Percentiles rank a stretch among this genome's conserved stretches.
phyloP scores from a whole-genome alignment of 2,113 vertebrate genomes.

The Anser cygnoides region DNA sequence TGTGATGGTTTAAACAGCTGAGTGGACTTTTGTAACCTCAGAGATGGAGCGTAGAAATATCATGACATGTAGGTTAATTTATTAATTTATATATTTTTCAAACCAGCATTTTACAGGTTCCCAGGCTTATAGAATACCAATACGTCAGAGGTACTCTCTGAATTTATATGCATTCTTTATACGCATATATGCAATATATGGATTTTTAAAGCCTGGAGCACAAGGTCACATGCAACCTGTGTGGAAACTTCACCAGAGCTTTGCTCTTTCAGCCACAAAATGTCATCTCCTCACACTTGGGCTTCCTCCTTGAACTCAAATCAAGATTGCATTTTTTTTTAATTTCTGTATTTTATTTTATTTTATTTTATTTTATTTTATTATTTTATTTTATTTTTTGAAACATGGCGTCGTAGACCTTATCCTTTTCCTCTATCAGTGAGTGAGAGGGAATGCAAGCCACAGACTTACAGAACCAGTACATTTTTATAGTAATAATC shows the following conservation, averaged over 20 bases:
- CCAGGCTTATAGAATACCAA: neutral
- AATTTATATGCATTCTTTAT: too few relatives aligned
- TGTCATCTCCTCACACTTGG: accelerated
- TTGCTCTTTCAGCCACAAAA: neutral
- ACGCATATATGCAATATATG: neutral
- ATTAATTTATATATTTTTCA: neutral
- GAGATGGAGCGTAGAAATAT: neutral
- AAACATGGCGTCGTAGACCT: neutral
- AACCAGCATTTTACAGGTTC: neutral
- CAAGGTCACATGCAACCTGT: neutral
- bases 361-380: too few relatives aligned
- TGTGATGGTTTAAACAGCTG: neutral
- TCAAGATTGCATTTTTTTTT: neutral
- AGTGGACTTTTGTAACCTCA: neutral
- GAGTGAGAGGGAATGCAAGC: neutral
- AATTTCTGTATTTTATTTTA: too few relatives aligned
- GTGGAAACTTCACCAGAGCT: neutral
- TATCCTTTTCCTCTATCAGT: neutral
- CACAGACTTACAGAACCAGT: neutral
- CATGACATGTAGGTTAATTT: neutral
- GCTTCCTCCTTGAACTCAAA: neutral
- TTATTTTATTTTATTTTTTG: too few relatives aligned
- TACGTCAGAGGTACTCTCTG: neutral
- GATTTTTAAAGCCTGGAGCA: neutral
- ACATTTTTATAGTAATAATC: neutral